Evolutionary conservation across 2,113 vertebrate genomes (phyloP).

Genomic region (Myrmecophaga tridactyla): DNA sequence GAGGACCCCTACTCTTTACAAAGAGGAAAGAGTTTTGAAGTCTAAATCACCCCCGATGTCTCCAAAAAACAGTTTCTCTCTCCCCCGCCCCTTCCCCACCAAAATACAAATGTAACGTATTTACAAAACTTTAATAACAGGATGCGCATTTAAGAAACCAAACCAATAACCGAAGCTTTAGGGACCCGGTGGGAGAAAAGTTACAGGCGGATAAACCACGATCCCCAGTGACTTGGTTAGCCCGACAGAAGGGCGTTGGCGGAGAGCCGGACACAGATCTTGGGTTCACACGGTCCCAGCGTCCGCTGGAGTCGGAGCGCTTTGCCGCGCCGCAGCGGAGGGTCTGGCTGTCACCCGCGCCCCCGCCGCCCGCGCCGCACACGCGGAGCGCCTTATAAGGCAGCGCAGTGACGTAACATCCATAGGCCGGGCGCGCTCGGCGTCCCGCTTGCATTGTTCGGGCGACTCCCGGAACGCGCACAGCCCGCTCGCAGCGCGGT

Average conservation of each 20-base stretch:
- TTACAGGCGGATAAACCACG: constrained; percentile 43
- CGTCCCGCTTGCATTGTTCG: constrained; percentile 94
- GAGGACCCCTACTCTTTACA: constrained; percentile 83
- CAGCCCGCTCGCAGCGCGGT: constrained; percentile 72
- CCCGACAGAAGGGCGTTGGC: constrained; percentile 76
- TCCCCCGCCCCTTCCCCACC: not conserved
- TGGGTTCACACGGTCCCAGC: constrained; percentile 78
- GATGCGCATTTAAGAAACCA: not conserved
- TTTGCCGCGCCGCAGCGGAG: constrained; percentile 63
- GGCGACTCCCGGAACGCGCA: constrained; percentile 91
- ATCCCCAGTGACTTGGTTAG: constrained; percentile 65
- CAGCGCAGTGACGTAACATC: constrained; percentile 95
- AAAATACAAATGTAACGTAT: constrained; percentile 12
- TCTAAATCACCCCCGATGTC: constrained; percentile 61
- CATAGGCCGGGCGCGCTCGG: constrained; percentile 89
- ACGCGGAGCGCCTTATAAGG: constrained; percentile 94
- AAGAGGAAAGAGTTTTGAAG: constrained; percentile 74
- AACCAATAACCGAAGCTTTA: not conserved
- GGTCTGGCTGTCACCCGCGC: constrained; percentile 74
- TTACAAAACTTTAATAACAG: constrained; percentile 36
- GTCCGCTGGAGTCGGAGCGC: constrained; percentile 75
- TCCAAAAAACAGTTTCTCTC: constrained; percentile 42
- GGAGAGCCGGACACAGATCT: constrained; percentile 70
- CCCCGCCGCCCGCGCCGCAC: constrained; percentile 82
- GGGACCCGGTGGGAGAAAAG: constrained; percentile 16